Base-by-base conservation (phyloP, 1,140 invertebrate species). In the Parapsyche elsis region DNA sequence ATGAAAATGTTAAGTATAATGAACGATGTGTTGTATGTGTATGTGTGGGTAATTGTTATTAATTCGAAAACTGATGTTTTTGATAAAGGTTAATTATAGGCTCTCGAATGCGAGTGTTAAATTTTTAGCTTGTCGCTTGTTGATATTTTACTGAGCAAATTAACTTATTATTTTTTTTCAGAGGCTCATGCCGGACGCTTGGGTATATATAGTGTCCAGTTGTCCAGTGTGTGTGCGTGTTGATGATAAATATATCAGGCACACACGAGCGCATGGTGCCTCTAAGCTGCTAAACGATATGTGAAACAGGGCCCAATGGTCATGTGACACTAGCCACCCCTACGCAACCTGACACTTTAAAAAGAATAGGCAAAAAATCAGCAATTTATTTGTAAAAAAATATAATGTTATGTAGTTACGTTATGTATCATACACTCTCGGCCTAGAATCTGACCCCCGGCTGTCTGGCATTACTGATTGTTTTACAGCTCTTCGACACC, bases 131-230 rank as follows among this genome's bases (percentile, higher is more conserved):
- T 75, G 71, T 30, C 79, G 64, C 61, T 49, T 19, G 71, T 46
- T 80, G 57, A 26, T 14, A 67, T 82, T 77, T 49, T 59, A 78
- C 81, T 75, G 78, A 77, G 79, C 81, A 80, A 76, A 75, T 78
- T 74, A 79, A 79, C 78, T 79, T 71, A 57, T 80, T 75, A 75
- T 80, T 76, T 80, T 64, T 79, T 80, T 83, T 80, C 82, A 83
- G 82, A 83, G 82, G 82, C 82, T 81, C 82, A 83, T 81, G 82
- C 82, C 75, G 82, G 78, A 77, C 80, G 80, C 49, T 78, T 81
- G 82, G 80, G 49, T 80, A 74, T 77, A 45, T 64, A 81, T 71
- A 80, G 82, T 83, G 79, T 79, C 77, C 81, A 76, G 79, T 76
- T 78, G 71, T 75, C 73, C 79, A 80, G 79, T 80, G 79, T 76